phyloP scores from a whole-genome alignment of 2,888 invertebrate species.

The Brachynemurus nebulosus region DNA sequence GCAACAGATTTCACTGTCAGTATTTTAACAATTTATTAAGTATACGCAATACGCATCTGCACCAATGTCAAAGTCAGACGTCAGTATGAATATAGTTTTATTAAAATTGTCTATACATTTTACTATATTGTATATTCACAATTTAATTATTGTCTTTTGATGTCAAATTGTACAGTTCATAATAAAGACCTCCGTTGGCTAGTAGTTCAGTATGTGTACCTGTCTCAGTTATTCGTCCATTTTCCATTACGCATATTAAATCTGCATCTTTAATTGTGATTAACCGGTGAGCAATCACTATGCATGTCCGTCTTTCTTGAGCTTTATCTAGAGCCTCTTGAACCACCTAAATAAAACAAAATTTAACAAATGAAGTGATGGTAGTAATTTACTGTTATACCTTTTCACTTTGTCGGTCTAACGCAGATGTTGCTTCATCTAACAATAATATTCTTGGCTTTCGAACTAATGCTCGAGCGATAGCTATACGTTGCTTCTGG shows the following conservation, averaged over 20 bases:
- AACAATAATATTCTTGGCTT: slow-evolving; percentile 55
- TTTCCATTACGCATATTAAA: slow-evolving; percentile 67
- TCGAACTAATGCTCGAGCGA: slow-evolving; percentile 63
- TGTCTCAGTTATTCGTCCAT: slow-evolving; percentile 59
- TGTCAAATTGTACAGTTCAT: slow-evolving; percentile 43
- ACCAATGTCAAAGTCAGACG: too few species aligned
- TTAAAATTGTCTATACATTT: too few species aligned
- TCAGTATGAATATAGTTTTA: too few species aligned
- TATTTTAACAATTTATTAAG: too few species aligned
- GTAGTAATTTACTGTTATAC: too few species aligned
- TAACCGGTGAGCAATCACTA: slow-evolving; percentile 77
- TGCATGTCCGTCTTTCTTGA: slow-evolving; percentile 64
- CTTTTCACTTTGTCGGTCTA: slow-evolving; percentile 65
- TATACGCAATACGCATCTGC: too few species aligned
- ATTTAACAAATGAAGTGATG: too few species aligned
- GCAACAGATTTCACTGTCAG: too few species aligned
- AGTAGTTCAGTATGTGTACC: slow-evolving; percentile 68
- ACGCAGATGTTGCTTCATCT: slow-evolving; percentile 69
- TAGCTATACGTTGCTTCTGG: slow-evolving; percentile 77
- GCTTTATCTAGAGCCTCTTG: slow-evolving; percentile 77
- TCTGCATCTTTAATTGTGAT: slow-evolving; percentile 76
- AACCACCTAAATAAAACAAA: too few species aligned
- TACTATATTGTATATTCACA: too few species aligned
- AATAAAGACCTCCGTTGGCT: slow-evolving; percentile 46
- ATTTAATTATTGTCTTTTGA: too few species aligned